Evolutionary conservation across 2,113 vertebrate species (phyloP).

Genomic region (Leptobrachium ailaonicum): DNA sequence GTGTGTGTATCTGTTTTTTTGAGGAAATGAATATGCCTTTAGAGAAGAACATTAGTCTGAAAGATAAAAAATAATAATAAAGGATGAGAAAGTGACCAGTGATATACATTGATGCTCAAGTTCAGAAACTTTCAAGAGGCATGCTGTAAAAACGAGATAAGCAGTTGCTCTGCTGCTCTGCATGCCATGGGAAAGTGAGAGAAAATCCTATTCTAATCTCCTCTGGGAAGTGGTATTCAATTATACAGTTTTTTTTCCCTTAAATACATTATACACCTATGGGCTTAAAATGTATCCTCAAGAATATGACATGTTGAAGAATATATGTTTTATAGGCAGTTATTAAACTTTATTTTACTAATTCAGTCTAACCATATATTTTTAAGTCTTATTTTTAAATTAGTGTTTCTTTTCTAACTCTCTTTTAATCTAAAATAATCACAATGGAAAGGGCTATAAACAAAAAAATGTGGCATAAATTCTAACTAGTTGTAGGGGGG

Average conservation of each 20-base stretch:
- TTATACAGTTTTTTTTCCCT: conserved; percentile 41
- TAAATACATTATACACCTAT: no score
- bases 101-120: conserved; percentile 26
- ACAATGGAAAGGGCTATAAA: no score
- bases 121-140: conserved; percentile 48
- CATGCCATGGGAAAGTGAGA: conserved; percentile 49
- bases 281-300: no score
- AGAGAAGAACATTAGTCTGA: conserved; percentile 22
- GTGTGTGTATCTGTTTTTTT: not conserved
- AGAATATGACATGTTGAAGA: not conserved
- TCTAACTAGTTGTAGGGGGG: no score
- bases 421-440: no score
- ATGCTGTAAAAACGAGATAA: conserved; percentile 49
- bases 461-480: no score
- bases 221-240: conserved; percentile 51
- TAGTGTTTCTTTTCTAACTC: no score
- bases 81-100: conserved; percentile 14
- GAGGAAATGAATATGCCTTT: conserved; percentile 5
- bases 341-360: no score
- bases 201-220: conserved; percentile 50
- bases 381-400: no score
- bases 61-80: conserved; percentile 7
- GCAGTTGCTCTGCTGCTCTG: conserved; percentile 52
- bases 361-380: no score
- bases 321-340: not conserved